Evolutionary conservation across 64 coral and sea anemone genomes (phyloP), one percentile per base, ranked within the genome.

Genomic region (Orbicella faveolata): DNA sequence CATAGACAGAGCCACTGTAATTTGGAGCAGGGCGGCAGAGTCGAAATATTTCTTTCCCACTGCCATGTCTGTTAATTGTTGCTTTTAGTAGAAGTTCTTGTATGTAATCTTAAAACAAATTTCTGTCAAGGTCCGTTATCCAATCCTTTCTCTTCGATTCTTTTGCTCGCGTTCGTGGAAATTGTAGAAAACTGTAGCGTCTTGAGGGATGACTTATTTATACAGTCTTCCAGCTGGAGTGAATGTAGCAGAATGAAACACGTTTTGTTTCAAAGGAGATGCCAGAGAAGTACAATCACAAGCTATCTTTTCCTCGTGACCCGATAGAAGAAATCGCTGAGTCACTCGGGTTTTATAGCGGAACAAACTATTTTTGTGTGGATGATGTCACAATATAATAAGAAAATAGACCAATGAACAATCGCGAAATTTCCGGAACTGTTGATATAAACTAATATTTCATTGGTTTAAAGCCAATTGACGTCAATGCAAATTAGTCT

Each of bases 11-110:
- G 93, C 75, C 70, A 94, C 21, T 11, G 92, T 83, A 34, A 96
- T 54, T 34, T 96, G 87, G 3, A 91, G 48, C 5, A 93, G 23
- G 51, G 62, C 65, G 76, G 93, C 84, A 52, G 75, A 78, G 34
- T 67, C 73, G 59, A 92, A 81, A 63, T 55, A 65, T 78, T 93
- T 96, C 51, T 90, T 94, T 21, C 87, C 87, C 37, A 94, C 92
- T 2, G 87, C 92, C 92, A 94, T 94, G 80, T 84, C 61, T 87
- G 34, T 34, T 48, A 44, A 25, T 72, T 20, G 13, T 25, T 69
- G 21, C 44, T 48, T 23, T 78, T 62, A 36, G 65, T 26, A 25
- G 20, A n/a, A 70, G 6, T 23, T n/a, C 21, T 26, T 70, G 21
- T 19, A 67, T 16, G 18, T n/a, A 70, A 70, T 26, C 67, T 11